These are phyloP conservation scores for Salminus brasiliensis DNA, from an alignment of 2,113 vertebrate species.

Conservation along the genomic window DNA sequence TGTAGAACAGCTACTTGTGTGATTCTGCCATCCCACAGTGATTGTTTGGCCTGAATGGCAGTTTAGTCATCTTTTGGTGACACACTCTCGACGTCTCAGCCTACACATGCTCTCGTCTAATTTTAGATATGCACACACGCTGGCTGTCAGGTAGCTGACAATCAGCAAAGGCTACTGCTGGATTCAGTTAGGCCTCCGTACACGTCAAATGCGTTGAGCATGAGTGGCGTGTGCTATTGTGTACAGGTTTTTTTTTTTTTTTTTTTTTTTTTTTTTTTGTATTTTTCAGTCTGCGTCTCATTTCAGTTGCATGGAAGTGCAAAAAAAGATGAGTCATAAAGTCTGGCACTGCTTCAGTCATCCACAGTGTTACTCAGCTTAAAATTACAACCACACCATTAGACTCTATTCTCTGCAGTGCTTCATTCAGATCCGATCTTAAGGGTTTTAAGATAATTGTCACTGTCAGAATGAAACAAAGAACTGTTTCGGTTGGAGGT, in stretches of 20 bases:
- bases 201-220: slow-evolving; percentile 15
- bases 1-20: slow-evolving; percentile 4
- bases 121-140: slow-evolving; percentile 49
- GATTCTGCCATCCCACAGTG: slow-evolving; percentile 28
- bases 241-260: too few species aligned
- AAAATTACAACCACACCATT: slow-evolving; percentile 26
- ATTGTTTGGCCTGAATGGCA: slow-evolving; percentile 46
- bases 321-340: slow-evolving; percentile 5
- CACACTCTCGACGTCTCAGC: slow-evolving; percentile 44
- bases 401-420: neutral
- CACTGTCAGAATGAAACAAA: slow-evolving; percentile 11
- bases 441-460: slow-evolving; percentile 20
- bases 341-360: slow-evolving; percentile 34
- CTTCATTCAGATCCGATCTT: slow-evolving; percentile 23
- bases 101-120: slow-evolving; percentile 50
- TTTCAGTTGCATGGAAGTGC: slow-evolving; percentile 5
- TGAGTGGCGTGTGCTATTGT: neutral
- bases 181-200: neutral
- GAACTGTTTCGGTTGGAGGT: neutral
- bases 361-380: slow-evolving; percentile 22
- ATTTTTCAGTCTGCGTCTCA: neutral
- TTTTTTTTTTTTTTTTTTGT: too few species aligned
- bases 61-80: slow-evolving; percentile 60
- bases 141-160: slow-evolving; percentile 47
- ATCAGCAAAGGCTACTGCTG: slow-evolving; percentile 19